phyloP scores from a whole-genome alignment of 2,113 vertebrate species.

The Hemiprocne comata region DNA sequence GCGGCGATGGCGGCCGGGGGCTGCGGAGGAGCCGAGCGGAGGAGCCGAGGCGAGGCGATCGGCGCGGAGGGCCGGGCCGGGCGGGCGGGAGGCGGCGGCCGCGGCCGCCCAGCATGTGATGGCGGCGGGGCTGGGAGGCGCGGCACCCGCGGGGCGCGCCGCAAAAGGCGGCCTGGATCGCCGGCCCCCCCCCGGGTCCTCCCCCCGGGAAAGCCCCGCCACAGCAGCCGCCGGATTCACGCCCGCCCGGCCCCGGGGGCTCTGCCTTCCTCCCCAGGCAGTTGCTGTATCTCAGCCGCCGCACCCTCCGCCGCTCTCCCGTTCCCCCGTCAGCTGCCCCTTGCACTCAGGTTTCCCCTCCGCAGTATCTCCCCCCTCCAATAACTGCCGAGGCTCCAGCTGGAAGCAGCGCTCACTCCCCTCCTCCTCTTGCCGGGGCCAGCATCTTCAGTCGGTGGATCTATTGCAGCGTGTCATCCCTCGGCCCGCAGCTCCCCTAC shows the following conservation, averaged over 20 bases:
- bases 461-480: too few species aligned
- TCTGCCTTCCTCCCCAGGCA: background rate
- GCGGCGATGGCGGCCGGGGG: background rate
- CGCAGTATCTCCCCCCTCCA: background rate
- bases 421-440: background rate
- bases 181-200: background rate
- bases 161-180: constrained; percentile 88
- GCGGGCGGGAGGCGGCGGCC: background rate
- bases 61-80: constrained; percentile 59
- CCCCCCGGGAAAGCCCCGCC: too few species aligned
- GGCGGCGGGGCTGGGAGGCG: constrained; percentile 65
- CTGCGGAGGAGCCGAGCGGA: constrained; percentile 59
- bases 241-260: background rate
- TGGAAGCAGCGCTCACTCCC: background rate
- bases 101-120: constrained; percentile 86
- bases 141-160: constrained; percentile 51
- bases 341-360: background rate
- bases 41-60: constrained; percentile 70
- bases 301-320: background rate
- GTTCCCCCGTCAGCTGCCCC: background rate
- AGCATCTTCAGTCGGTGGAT: rapidly evolving
- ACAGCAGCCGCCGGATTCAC: background rate
- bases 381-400: background rate
- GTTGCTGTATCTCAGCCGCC: background rate
- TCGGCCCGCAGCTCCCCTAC: background rate